phyloP scores from a whole-genome alignment of 2,113 vertebrate genomes.

The Cynopterus brachyotis region DNA sequence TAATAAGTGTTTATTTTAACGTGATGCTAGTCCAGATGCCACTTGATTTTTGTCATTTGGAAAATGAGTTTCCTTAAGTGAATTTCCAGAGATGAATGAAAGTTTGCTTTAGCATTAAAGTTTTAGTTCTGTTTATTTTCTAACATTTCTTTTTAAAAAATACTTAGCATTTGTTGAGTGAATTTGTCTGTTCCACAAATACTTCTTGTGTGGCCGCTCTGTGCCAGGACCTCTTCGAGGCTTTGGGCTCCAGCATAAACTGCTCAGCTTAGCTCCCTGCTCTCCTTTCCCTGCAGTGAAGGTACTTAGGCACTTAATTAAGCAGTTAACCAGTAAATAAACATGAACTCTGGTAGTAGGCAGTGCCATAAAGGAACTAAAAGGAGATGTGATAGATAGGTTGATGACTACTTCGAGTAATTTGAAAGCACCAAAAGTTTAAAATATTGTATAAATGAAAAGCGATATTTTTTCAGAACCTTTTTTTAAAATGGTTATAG shows the following conservation, averaged over 20 bases:
- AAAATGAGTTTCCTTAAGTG: background rate
- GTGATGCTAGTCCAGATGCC: background rate
- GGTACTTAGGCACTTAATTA: background rate
- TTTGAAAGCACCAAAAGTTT: conserved; percentile 1
- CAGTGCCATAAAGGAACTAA: background rate
- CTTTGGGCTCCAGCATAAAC: background rate
- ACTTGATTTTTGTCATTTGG: background rate
- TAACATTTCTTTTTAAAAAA: background rate
- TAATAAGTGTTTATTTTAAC: background rate
- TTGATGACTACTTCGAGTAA: background rate
- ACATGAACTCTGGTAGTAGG: background rate
- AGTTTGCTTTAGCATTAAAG: background rate
- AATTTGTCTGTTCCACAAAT: background rate
- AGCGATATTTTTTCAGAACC: background rate
- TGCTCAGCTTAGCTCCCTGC: background rate
- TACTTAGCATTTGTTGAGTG: background rate
- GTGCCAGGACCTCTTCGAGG: background rate
- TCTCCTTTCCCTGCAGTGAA: background rate
- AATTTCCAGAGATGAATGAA: background rate
- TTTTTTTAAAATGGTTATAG: conserved; percentile 9
- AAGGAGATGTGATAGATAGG: background rate
- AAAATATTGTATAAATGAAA: background rate
- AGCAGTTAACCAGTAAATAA: background rate
- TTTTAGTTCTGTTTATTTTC: background rate
- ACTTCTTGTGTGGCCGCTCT: background rate